Base-by-base conservation (phyloP, 1,140 invertebrate species). In the Eupristina koningsbergeri region DNA sequence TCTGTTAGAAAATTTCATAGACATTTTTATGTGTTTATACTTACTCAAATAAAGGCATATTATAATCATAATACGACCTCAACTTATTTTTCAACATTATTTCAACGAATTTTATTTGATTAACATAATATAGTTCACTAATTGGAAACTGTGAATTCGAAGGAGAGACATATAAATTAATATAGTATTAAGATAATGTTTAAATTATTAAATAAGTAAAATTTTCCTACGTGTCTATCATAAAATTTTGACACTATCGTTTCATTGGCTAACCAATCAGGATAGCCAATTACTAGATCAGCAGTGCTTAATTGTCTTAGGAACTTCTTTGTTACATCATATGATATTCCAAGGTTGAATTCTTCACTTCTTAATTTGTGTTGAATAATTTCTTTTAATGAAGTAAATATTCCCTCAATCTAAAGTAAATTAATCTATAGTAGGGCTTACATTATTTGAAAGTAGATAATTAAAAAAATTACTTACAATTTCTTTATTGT, bases 231-330 rank as follows among this genome's bases (percentile, higher is more conserved):
- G 17, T 45, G 36, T 76, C 39, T 47, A 19, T 47, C 75, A 26
- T 83, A 83, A 64, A 84, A 80, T 26, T 31, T 73, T 1, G 22
- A 45, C 13, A 77, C 45, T 29, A 84, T 45, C 17, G 26, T 80
- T 63, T 45, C 53, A 47, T 80, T 80, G 5, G 50, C 19, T 50
- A 84, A 26, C 84, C 84, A 85, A 34, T 81, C 84, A 1, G 80
- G 75, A 41, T 85, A 82, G 11, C 80, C 84, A 15, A 79, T 50
- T 6, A 81, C 15, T 0, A 76, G 53, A 9, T 82, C 13, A 8
- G 80, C 2, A 29, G 3, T 34, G 7, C 17, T 29, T 8, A 81
- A 50, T 50, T 81, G 41, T 29, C 74, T n/a, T 19, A 81, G 15
- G 29, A 81, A 85, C 0, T 71, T 58, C 26, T 78, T 81, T 19